phyloP scores from a whole-genome alignment of 2,113 vertebrate genomes.

The Oplegnathus fasciatus region DNA sequence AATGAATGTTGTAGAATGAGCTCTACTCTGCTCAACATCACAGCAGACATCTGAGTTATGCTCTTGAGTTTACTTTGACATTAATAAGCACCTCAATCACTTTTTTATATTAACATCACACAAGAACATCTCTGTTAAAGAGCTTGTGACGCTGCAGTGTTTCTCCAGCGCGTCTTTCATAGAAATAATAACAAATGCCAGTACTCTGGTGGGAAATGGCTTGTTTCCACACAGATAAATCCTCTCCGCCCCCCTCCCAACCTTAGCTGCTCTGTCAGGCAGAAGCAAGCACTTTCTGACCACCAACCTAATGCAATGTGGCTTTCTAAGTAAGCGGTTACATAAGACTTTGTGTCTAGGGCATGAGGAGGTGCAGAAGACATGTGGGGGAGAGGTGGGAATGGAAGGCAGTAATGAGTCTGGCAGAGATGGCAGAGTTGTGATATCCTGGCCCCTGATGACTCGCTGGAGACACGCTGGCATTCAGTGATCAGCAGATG shows the following conservation, averaged over 20 bases:
- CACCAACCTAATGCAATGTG: constrained; percentile 61
- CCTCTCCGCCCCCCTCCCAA: neutral
- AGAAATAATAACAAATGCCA: constrained; percentile 25
- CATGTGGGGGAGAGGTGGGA: constrained; percentile 41
- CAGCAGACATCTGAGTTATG: constrained; percentile 20
- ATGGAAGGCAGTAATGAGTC: constrained; percentile 56
- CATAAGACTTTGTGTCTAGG: constrained; percentile 70
- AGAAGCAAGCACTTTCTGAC: constrained; percentile 62
- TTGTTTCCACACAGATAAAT: constrained; percentile 47
- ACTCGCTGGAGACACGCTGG: constrained; percentile 38
- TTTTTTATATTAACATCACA: constrained; percentile 5
- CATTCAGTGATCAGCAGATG: constrained; percentile 49
- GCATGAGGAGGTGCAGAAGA: constrained; percentile 48
- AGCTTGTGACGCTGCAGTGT: neutral
- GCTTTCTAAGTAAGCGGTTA: constrained; percentile 68
- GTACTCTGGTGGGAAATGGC: constrained; percentile 46
- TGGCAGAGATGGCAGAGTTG: constrained; percentile 55
- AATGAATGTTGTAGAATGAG: constrained; percentile 52
- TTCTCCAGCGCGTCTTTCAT: constrained; percentile 10
- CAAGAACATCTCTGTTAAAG: constrained; percentile 10
- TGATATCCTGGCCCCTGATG: constrained; percentile 45
- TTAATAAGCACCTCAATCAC: constrained; percentile 13
- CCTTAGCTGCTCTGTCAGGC: constrained; percentile 88
- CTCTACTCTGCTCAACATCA: constrained; percentile 35
- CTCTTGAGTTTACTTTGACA: constrained; percentile 30